Conservation (phyloP, 2,888 invertebrate genomes). For the Branchellion lobata region DNA sequence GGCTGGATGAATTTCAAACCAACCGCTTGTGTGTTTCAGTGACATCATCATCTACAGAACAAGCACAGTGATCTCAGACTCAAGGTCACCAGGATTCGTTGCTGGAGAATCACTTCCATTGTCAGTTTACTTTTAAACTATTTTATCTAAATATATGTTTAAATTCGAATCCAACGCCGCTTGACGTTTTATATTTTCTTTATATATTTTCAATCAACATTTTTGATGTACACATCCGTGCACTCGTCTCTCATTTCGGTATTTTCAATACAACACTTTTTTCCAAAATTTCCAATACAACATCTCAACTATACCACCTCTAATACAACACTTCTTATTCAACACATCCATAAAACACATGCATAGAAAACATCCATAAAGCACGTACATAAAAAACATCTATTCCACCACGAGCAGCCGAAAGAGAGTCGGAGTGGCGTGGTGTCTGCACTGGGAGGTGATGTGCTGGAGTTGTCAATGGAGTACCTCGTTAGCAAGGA, state of each 20-base stretch:
- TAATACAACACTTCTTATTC: no score
- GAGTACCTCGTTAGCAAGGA: conserved; percentile 91
- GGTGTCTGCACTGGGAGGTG: neutral
- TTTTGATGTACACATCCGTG: no score
- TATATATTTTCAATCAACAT: neutral
- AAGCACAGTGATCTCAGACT: conserved; percentile 77
- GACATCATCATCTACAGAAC: conserved; percentile 52
- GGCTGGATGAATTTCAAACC: no score
- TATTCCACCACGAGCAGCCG: neutral
- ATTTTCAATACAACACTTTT: no score
- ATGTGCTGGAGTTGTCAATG: conserved; percentile 75
- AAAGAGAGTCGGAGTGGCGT: conserved; percentile 3
- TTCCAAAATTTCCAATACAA: no score
- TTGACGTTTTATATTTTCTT: neutral
- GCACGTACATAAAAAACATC: no score
- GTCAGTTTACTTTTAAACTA: conserved; percentile 53
- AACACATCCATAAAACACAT: no score
- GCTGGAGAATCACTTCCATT: conserved; percentile 88
- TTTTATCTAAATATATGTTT: neutral
- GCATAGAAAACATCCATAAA: no score
- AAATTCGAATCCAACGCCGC: neutral
- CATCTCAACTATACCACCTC: no score
- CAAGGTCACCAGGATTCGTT: conserved; percentile 91
- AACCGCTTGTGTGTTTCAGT: no score
- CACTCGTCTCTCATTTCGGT: no score